phyloP scores from a whole-genome alignment of 2,888 invertebrate species.

The Linyphia triangularis region DNA sequence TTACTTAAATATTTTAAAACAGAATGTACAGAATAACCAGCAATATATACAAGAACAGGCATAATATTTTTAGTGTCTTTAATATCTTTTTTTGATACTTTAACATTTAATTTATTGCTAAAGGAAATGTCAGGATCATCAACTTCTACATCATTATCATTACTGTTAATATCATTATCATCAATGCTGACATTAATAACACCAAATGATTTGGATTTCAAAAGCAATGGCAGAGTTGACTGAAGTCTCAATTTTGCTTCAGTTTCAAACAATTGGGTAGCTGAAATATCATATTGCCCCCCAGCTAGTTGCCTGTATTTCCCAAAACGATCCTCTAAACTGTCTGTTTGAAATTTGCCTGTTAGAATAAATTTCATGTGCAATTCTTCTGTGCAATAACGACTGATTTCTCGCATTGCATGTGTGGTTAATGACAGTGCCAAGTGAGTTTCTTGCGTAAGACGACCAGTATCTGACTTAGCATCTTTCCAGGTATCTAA shows the following conservation, averaged over 20 bases:
- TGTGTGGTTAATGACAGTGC: constrained; percentile 10
- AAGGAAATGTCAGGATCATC: too few species aligned
- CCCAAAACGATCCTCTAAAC: constrained; percentile 27
- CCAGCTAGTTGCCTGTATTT: constrained; percentile 21
- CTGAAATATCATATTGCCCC: neutral
- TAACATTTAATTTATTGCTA: too few species aligned
- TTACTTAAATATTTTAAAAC: too few species aligned
- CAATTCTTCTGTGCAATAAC: neutral
- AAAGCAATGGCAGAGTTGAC: neutral
- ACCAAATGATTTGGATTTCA: too few species aligned
- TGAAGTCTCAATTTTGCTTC: constrained; percentile 25
- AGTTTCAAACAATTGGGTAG: constrained; percentile 23
- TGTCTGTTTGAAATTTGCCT: constrained; percentile 46
- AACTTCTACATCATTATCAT: too few species aligned
- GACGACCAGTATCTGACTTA: neutral
- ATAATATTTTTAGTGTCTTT: too few species aligned
- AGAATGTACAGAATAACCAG: too few species aligned
- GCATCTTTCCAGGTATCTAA: constrained; percentile 9
- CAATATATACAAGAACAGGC: too few species aligned
- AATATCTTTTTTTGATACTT: too few species aligned
- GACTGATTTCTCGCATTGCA: constrained; percentile 4
- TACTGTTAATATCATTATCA: too few species aligned
- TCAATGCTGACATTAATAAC: too few species aligned
- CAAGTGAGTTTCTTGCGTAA: constrained; percentile 13
- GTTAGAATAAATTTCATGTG: constrained; percentile 23